Percentiles rank a stretch among this genome's conserved stretches.
phyloP scores from a whole-genome alignment of 2,113 vertebrate species.

The Alethe diademata region DNA sequence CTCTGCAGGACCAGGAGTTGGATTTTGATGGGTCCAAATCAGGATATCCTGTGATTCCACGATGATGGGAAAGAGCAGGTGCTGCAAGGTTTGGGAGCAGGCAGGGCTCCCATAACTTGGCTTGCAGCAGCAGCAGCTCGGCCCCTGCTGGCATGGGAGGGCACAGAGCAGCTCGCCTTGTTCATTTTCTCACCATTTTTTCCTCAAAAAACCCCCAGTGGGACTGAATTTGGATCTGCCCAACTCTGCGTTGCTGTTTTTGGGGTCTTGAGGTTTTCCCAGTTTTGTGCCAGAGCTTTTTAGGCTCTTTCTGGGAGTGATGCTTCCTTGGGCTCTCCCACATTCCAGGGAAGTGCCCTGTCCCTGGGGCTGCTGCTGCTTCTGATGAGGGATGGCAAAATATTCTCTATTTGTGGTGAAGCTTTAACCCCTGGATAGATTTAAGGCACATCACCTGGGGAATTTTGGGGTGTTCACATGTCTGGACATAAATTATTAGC shows the following conservation, averaged over 20 bases:
- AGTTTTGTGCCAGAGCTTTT: not conserved
- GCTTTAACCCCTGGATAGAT: not conserved
- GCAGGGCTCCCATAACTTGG: not conserved
- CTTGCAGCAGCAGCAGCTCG: not conserved
- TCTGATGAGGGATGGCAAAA: not conserved
- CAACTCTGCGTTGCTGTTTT: not conserved
- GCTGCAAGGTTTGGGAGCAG: not conserved
- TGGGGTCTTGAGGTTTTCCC: not conserved
- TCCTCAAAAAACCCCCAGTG: rapidly evolving
- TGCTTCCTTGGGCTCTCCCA: not conserved
- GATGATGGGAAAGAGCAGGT: not conserved
- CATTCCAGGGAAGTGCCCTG: not conserved
- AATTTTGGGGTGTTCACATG: not conserved
- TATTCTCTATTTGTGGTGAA: not conserved
- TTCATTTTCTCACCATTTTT: not conserved
- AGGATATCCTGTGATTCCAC: not conserved
- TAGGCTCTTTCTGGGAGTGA: rapidly evolving
- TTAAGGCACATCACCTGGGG: too few relatives aligned
- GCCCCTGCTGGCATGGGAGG: not conserved
- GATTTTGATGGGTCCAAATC: not conserved
- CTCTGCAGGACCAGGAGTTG: not conserved
- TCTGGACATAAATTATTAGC: not conserved
- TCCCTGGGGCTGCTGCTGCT: not conserved
- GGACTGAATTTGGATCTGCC: not conserved
- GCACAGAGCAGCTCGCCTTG: not conserved